These are phyloP conservation scores for Sorex maritimensis DNA, from an alignment of 2,797 vertebrate species.

Conservation along the genomic window DNA sequence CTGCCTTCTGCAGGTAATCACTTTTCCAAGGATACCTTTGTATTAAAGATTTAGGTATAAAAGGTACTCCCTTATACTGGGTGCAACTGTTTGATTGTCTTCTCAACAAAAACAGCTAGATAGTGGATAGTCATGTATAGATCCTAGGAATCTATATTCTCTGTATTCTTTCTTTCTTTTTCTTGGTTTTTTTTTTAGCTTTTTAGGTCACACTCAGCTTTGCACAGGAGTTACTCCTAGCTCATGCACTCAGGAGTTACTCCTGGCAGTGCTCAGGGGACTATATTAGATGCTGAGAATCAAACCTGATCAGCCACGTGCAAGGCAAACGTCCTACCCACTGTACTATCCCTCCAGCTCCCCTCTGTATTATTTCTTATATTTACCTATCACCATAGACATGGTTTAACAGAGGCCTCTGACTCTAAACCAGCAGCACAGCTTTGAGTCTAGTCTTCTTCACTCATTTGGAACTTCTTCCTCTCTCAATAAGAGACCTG, in stretches of 20 bases:
- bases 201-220: too few species aligned
- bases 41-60: neutral
- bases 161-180: too few species aligned
- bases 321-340: too few species aligned
- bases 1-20: too few species aligned
- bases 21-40: neutral
- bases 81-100: neutral
- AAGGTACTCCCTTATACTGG: neutral
- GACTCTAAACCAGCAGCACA: neutral
- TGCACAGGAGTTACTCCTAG: too few species aligned
- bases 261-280: too few species aligned
- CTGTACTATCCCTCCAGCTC: too few species aligned
- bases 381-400: neutral
- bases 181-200: too few species aligned
- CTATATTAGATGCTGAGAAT: too few species aligned
- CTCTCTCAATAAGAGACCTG: neutral
- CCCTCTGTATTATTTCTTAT: neutral
- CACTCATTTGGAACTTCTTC: conserved; percentile 51
- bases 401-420: neutral
- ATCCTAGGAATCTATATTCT: too few species aligned
- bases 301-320: too few species aligned
- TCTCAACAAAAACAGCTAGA: neutral
- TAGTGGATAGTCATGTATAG: neutral
- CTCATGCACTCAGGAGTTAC: too few species aligned
- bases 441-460: neutral